Percentiles rank a stretch among this genome's conserved stretches.
These are phyloP conservation scores for Alosa alosa DNA, from an alignment of 2,113 vertebrate species.

Conservation along the genomic window DNA sequence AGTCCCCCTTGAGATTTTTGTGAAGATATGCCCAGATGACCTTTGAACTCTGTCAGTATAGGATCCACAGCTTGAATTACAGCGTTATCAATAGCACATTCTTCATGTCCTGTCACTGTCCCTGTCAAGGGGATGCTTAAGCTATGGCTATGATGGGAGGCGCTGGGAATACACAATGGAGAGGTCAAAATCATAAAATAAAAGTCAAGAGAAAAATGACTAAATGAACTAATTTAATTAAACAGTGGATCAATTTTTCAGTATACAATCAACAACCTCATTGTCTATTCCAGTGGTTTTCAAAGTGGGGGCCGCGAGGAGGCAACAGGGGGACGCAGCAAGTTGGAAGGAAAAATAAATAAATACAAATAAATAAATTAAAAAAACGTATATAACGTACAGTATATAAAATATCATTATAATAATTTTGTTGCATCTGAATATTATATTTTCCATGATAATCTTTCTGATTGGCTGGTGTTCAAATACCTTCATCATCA, in stretches of 20 bases:
- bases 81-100: background rate
- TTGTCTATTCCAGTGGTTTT: too few relatives aligned
- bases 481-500: too few relatives aligned
- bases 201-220: background rate
- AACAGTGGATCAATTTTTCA: background rate
- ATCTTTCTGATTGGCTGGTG: too few relatives aligned
- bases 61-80: background rate
- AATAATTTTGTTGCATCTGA: too few relatives aligned
- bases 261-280: background rate
- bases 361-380: too few relatives aligned
- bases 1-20: background rate
- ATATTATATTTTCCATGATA: too few relatives aligned
- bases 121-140: background rate
- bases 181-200: constrained; percentile 3
- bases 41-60: background rate
- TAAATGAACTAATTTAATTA: background rate
- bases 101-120: background rate
- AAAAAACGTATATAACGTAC: too few relatives aligned
- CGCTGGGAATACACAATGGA: background rate
- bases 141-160: background rate
- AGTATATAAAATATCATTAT: too few relatives aligned
- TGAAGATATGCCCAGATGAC: background rate
- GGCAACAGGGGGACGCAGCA: too few relatives aligned
- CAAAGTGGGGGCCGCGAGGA: too few relatives aligned
- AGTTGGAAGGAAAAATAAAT: too few relatives aligned